Evolutionary conservation across 2,888 invertebrate species (phyloP), one percentile per base, ranked within the genome.

Genomic region (Melinaea marsaeus): DNA sequence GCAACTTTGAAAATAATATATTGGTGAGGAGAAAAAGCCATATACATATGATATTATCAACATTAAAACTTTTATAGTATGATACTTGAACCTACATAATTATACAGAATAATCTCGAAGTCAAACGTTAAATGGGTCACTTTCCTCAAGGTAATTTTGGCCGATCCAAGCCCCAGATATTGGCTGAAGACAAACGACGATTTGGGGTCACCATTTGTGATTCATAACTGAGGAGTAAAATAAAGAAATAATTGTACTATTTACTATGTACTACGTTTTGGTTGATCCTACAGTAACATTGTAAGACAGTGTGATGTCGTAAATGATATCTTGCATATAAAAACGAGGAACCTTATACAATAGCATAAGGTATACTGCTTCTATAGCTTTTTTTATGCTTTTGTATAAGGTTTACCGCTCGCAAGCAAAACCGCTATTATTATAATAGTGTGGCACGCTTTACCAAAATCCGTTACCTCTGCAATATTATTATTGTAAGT

Each of bases 91-190:
- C 48, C 2, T 37, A 37, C 37, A 56, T 56, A 61, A 61, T 61
- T 57, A 57, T 54, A 51, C 51, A 37, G n/a, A n/a, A 33, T 33
- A 61, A 57, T 61, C 37, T 48, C 13, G 33, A 51, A 51, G 61
- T 57, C 42, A 45, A 48, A 46, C 58, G 34, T 56, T 57, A 57
- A 58, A 58, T 61, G 56, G 62, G 56, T 55, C 57, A 63, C 65
- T 63, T 61, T 48, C 55, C 47, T 61, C 35, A n/a, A 48, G 47
- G 42, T 35, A 63, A 55, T 58, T 65, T 48, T 61, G 61, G 7
- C 7, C 37, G 4, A 45, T 46, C 57, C 65, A 65, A 61, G 58
- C 65, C 61, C 34, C 63, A 67, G 65, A 65, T 65, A 61, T 61
- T 63, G 59, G 46, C 42, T 37, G 22, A 55, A 65, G 59, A 65